Evolutionary conservation across 2,888 invertebrate species (phyloP), one percentile per base, ranked within the genome.

Genomic region (Ophion ellenae): DNA sequence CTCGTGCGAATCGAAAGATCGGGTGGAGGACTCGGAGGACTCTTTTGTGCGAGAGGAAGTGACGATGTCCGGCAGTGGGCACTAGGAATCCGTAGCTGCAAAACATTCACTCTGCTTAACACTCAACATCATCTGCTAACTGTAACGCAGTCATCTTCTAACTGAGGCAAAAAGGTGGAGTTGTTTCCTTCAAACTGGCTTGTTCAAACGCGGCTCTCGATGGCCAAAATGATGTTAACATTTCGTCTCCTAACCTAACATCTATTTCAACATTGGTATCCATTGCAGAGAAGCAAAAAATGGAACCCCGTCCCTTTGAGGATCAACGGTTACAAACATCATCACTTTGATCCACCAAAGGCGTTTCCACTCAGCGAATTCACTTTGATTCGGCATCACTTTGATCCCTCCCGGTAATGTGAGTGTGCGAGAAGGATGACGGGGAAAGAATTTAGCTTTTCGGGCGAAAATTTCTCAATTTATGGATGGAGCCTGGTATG

Each of bases 401-500:
- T 57, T 66, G 57, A 53, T 47, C 14, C 57, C 53, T 32, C 9
- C 2, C 53, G 36, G 24, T 57, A 24, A 20, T 47, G 47, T 14
- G 14, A 45, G 32, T 7, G 28, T 1, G 14, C 24, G 20, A 5
- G 57, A 67, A 32, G 36, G 5, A 11, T 17, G 2, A 20, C 7
- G 24, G 20, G 11, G 66, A 20, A 67, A 77, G 17, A 57, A 66
- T 9, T 77, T 20, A 77, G 66, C 57, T 77, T 57, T 77, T 40
- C 2, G n/a, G 57, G 20, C 24, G 4, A 36, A 64, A 67, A 67
- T 57, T 67, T 77, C 24, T 32, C 64, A 66, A 53, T 53, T 76
- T 36, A 63, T 66, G n/a, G 76, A 67, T 36, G 36, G 4, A 11
- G n/a, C 32, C 53, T 4, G 76, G 11, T 17, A 36, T 53, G 24